Percentiles rank a stretch among this genome's conserved stretches.
phyloP scores from a whole-genome alignment of 1,140 invertebrate species.

The Ostrea edulis region DNA sequence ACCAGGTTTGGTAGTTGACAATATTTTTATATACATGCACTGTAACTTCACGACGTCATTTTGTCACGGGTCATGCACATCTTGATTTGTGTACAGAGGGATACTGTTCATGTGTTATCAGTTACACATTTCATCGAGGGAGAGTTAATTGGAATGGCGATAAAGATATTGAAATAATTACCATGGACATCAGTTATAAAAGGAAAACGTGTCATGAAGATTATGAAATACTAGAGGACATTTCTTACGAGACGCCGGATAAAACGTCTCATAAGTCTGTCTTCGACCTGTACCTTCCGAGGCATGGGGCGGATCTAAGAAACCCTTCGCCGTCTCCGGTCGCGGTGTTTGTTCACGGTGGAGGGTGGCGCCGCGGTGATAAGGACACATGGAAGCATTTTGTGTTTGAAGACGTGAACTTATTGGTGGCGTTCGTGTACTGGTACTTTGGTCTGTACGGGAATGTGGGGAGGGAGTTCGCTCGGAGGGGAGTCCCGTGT shows the following conservation, averaged over 20 bases:
- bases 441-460: slow-evolving; percentile 49
- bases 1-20: neutral
- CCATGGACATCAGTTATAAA: neutral
- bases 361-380: slow-evolving; percentile 61
- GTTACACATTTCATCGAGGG: neutral
- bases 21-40: neutral
- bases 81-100: neutral
- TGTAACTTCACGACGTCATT: neutral
- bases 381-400: slow-evolving; percentile 59
- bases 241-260: slow-evolving; percentile 7
- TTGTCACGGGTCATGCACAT: neutral
- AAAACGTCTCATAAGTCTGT: slow-evolving; percentile 16
- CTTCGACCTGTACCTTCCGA: slow-evolving; percentile 20
- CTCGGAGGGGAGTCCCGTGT: slow-evolving; percentile 54
- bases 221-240: neutral
- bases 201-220: neutral
- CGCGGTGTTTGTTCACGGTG: slow-evolving; percentile 62
- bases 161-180: neutral
- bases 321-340: slow-evolving; percentile 25
- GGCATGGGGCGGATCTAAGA: neutral
- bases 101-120: neutral
- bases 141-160: neutral
- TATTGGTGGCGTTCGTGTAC: slow-evolving; percentile 46
- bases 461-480: slow-evolving; percentile 54
- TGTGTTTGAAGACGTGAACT: slow-evolving; percentile 52